Conservation (phyloP, 2,113 vertebrate genomes). For the Xerus inauris region DNA sequence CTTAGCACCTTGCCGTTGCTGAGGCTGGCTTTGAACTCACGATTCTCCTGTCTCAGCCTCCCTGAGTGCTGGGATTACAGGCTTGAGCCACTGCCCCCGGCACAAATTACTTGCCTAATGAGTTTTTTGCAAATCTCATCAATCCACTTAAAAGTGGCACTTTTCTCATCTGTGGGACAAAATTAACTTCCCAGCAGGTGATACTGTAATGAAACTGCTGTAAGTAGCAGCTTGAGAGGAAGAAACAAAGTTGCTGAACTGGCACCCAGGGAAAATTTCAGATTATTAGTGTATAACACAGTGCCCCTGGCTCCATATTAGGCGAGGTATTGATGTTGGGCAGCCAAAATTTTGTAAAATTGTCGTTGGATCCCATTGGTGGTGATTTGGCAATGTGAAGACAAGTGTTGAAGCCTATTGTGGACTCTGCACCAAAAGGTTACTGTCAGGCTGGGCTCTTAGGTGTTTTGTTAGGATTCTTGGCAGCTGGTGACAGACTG, state of each 20-base stretch:
- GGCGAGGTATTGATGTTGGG: background rate
- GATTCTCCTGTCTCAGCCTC: too few relatives aligned
- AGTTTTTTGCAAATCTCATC: background rate
- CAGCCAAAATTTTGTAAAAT: background rate
- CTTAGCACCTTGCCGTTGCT: too few relatives aligned
- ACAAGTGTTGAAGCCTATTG: background rate
- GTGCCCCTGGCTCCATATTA: rapidly evolving
- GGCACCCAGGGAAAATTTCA: background rate
- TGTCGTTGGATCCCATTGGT: background rate
- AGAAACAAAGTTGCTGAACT: background rate
- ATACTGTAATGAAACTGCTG: background rate
- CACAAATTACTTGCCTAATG: too few relatives aligned
- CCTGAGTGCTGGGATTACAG: too few relatives aligned
- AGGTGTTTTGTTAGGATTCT: background rate
- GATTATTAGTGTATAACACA: background rate
- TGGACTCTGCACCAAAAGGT: background rate
- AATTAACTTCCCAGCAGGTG: background rate
- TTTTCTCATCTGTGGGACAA: background rate
- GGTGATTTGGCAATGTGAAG: background rate
- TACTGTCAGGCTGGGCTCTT: background rate
- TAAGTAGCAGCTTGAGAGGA: background rate
- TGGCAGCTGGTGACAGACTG: background rate
- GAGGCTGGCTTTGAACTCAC: too few relatives aligned
- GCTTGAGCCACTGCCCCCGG: too few relatives aligned
- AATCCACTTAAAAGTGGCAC: background rate